phyloP scores from a whole-genome alignment of 1,140 invertebrate genomes.

The Physella acuta region DNA sequence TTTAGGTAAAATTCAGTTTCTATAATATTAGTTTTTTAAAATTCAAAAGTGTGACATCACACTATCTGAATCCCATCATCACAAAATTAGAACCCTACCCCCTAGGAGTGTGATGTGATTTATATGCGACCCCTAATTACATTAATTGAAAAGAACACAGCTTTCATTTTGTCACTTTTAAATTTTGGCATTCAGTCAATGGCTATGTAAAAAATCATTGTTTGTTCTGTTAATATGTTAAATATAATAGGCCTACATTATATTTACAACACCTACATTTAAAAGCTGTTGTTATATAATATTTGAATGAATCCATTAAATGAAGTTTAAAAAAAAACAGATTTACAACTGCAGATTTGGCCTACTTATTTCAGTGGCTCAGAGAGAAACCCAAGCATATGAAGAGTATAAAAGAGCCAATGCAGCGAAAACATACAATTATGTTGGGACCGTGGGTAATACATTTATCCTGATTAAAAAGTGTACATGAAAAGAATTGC shows the following conservation, averaged over 20 bases:
- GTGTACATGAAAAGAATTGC: no score
- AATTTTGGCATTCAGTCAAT: no score
- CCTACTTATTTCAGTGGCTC: slow-evolving; percentile 5
- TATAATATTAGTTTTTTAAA: no score
- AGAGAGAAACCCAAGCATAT: slow-evolving; percentile 5
- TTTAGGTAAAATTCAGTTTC: no score
- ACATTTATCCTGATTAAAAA: neutral
- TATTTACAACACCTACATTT: neutral
- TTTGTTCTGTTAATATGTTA: neutral
- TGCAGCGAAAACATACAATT: neutral
- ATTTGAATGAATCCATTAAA: neutral
- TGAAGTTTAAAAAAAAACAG: neutral
- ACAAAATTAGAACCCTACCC: no score
- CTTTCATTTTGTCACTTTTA: no score
- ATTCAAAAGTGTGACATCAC: no score
- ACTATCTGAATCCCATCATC: no score
- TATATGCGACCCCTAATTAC: no score
- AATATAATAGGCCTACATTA: neutral
- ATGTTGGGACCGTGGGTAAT: slow-evolving; percentile 9
- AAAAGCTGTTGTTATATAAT: neutral
- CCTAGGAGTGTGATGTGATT: no score
- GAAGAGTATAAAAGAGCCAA: slow-evolving; percentile 1
- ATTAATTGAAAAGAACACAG: no score
- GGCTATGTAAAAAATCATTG: no score
- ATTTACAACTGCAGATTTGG: neutral